Conservation (phyloP, 2,113 vertebrate genomes). For the Platysternon megacephalum region DNA sequence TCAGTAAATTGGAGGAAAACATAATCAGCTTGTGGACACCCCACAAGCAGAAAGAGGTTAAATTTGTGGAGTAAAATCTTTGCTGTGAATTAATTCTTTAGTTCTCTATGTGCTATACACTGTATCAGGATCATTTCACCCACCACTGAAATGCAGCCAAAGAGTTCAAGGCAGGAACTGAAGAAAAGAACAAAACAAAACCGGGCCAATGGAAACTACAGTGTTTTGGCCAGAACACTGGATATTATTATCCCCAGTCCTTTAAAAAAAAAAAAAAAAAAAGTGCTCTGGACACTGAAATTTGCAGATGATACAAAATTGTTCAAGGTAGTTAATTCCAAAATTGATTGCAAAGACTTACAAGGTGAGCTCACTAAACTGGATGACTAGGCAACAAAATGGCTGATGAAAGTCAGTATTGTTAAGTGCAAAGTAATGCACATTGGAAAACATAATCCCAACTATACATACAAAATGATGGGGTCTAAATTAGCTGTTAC, state of each 20-base stretch:
- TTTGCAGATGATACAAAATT: too few relatives aligned
- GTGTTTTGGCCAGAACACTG: conserved; percentile 41
- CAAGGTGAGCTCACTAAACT: too few relatives aligned
- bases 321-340: too few relatives aligned
- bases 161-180: background rate
- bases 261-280: too few relatives aligned
- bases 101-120: too few relatives aligned
- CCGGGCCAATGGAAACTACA: conserved; percentile 28
- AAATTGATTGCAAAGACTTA: too few relatives aligned
- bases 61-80: accelerated
- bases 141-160: background rate
- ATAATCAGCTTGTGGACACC: background rate
- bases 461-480: too few relatives aligned
- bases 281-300: background rate
- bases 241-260: conserved; percentile 62
- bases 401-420: too few relatives aligned
- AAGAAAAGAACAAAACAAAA: background rate
- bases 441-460: too few relatives aligned
- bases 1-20: background rate
- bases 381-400: too few relatives aligned
- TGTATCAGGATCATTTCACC: background rate
- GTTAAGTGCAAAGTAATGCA: too few relatives aligned
- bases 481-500: too few relatives aligned
- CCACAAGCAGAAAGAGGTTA: background rate
- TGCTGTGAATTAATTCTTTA: background rate